Evolutionary conservation across 2,797 vertebrate species (phyloP).

Genomic region (Urophycis tenuis): DNA sequence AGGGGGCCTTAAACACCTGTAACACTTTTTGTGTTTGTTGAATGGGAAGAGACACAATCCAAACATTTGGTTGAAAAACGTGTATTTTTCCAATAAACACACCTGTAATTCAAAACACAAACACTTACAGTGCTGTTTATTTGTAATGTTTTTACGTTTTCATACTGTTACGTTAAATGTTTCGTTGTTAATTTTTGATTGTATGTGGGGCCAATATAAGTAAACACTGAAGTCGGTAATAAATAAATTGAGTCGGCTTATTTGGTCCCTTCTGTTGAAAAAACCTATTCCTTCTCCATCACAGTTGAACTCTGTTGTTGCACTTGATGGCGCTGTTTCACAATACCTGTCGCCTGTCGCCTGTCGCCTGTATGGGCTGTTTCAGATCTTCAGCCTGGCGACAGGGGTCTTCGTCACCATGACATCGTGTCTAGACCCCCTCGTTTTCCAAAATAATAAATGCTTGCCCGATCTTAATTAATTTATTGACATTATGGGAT

Average conservation of each 20-base stretch:
- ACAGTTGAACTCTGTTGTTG: background rate
- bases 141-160: background rate
- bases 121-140: conserved; percentile 18
- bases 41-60: background rate
- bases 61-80: background rate
- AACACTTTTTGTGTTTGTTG: background rate
- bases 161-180: conserved; percentile 27
- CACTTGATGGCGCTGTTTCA: conserved; percentile 26
- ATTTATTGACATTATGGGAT: background rate
- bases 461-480: too few relatives aligned
- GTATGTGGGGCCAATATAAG: conserved; percentile 40
- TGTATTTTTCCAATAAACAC: background rate
- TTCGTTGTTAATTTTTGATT: conserved; percentile 33
- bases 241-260: conserved; percentile 4
- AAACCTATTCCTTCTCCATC: background rate
- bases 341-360: background rate
- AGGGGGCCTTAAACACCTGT: background rate
- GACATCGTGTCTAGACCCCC: background rate
- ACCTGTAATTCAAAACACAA: background rate
- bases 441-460: background rate
- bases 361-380: background rate
- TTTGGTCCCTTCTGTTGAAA: background rate
- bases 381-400: background rate
- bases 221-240: conserved; percentile 40
- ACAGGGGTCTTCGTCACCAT: background rate